Evolutionary conservation across 2,113 vertebrate species (phyloP).

Genomic region (Pomatorhinus ruficollis): DNA sequence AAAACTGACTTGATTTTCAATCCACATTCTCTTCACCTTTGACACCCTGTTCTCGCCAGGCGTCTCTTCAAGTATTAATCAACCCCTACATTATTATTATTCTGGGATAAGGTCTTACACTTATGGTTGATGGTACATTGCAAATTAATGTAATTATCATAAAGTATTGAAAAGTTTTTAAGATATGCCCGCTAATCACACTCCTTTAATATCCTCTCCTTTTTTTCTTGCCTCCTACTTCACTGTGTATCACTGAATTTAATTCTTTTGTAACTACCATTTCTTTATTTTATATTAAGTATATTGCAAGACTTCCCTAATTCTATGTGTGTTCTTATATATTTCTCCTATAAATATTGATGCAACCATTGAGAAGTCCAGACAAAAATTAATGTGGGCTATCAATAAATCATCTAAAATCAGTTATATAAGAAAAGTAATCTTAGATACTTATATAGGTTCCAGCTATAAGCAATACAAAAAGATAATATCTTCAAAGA

Average conservation of each 20-base stretch:
- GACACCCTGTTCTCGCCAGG: neutral
- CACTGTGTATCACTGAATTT: neutral
- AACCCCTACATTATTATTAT: neutral
- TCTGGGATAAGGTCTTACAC: neutral
- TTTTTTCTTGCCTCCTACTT: neutral
- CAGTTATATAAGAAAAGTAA: neutral
- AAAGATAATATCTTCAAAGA: neutral
- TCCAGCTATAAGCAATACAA: neutral
- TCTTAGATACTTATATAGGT: neutral
- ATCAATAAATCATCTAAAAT: neutral
- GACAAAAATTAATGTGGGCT: neutral
- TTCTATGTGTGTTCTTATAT: neutral
- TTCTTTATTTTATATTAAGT: neutral
- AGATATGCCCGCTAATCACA: neutral
- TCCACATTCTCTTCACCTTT: neutral
- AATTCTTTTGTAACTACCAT: accelerated
- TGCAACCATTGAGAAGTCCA: neutral
- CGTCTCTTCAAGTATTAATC: neutral
- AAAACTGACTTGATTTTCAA: neutral
- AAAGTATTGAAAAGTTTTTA: neutral
- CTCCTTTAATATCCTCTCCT: accelerated
- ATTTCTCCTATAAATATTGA: neutral
- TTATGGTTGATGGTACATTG: neutral
- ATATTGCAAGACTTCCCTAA: neutral
- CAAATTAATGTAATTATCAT: neutral